A percentile compares a stretch with the other conserved stretches of the same genome.
phyloP scores from a whole-genome alignment of 2,113 vertebrate genomes.

The Globicephala melas region DNA sequence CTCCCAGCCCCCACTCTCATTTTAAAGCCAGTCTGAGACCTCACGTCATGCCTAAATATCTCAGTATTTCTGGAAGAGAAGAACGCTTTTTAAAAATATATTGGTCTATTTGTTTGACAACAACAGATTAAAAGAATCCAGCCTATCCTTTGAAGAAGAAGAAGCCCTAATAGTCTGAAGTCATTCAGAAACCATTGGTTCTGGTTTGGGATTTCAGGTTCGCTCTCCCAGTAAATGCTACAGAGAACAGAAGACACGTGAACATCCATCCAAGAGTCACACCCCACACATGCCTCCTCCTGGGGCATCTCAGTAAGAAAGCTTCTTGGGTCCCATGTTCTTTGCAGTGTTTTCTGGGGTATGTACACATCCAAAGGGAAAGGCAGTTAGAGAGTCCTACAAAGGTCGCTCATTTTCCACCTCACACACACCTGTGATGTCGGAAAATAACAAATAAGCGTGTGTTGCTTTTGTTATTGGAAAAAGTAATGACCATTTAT shows the following conservation, averaged over 20 bases:
- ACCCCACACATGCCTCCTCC: background rate
- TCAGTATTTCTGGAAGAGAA: background rate
- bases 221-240: background rate
- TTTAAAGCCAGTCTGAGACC: background rate
- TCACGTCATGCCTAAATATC: background rate
- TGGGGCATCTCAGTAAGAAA: background rate
- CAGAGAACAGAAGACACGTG: background rate
- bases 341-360: background rate
- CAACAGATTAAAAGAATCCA: background rate
- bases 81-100: background rate
- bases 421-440: background rate
- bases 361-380: background rate
- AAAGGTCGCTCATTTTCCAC: background rate
- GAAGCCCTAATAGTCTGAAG: background rate
- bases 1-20: background rate
- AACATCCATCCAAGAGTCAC: background rate
- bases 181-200: background rate
- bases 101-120: background rate
- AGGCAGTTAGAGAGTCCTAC: no score
- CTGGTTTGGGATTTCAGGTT: background rate
- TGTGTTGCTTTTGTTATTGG: background rate
- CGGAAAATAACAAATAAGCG: background rate
- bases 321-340: background rate
- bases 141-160: background rate
- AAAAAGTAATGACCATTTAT: background rate